Evolutionary conservation across 2,888 invertebrate species (phyloP).

Genomic region (Eudasyphora cyanicolor): DNA sequence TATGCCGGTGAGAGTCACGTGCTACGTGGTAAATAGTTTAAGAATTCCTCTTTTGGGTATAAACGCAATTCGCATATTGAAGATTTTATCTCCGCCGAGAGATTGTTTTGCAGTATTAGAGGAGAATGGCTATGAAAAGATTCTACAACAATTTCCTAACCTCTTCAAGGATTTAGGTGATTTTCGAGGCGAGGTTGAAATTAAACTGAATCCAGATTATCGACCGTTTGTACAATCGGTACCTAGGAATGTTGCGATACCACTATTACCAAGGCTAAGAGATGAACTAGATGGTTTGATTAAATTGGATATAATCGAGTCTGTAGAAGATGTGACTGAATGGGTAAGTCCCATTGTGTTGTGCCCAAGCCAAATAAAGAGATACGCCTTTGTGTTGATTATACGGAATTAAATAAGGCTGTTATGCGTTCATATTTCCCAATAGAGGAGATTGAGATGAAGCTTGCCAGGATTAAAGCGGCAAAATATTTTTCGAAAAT

Average conservation of each 20-base stretch:
- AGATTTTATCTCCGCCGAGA: conserved; percentile 18
- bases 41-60: conserved; percentile 19
- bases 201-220: conserved; percentile 41
- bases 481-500: conserved; percentile 32
- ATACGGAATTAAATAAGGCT: conserved; percentile 17
- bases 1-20: conserved; percentile 15
- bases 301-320: conserved; percentile 7
- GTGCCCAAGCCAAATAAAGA: background rate
- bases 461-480: conserved; percentile 15
- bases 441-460: conserved; percentile 19
- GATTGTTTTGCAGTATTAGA: background rate
- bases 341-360: conserved; percentile 39
- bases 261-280: conserved; percentile 18
- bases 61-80: background rate
- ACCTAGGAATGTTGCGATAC: conserved; percentile 20
- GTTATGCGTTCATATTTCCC: conserved; percentile 37
- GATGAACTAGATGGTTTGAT: conserved; percentile 13
- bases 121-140: conserved; percentile 6
- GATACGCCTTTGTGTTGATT: conserved; percentile 27
- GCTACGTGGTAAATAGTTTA: conserved; percentile 1
- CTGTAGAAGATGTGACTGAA: conserved; percentile 34
- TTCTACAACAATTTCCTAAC: conserved; percentile 31
- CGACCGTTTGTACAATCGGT: conserved; percentile 43
- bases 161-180: conserved; percentile 39
- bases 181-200: conserved; percentile 42